These are phyloP conservation scores for Silurus lanzhouensis DNA, from an alignment of 2,797 vertebrate species.

Conservation along the genomic window DNA sequence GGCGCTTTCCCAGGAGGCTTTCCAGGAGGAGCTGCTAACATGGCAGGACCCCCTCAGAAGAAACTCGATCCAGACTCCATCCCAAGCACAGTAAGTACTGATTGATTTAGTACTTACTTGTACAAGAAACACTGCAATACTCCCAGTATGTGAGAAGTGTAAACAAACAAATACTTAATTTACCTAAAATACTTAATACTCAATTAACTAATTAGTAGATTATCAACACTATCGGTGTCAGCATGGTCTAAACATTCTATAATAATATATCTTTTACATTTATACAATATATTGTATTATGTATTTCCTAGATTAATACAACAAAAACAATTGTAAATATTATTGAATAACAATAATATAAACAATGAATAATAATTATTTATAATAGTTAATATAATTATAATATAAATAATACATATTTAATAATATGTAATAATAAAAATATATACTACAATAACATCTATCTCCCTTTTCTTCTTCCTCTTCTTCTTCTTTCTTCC, in stretches of 20 bases:
- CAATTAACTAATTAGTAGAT: not conserved
- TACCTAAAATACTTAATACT: not conserved
- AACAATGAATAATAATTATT: too few species aligned
- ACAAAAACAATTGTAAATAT: too few species aligned
- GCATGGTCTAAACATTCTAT: not conserved
- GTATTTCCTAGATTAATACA: too few species aligned
- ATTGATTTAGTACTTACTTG: not conserved
- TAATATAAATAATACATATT: too few species aligned
- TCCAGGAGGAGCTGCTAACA: conserved; percentile 71
- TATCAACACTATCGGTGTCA: not conserved
- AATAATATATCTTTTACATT: not conserved
- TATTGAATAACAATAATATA: too few species aligned
- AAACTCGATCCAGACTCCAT: conserved; percentile 91
- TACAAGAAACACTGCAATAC: not conserved
- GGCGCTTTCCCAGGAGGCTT: conserved; percentile 51
- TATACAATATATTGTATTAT: too few species aligned
- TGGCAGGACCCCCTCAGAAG: conserved; percentile 83
- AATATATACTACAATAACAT: too few species aligned
- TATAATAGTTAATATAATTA: too few species aligned
- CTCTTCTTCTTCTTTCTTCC: not conserved
- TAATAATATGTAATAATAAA: too few species aligned
- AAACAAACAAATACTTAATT: not conserved
- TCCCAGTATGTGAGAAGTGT: not conserved
- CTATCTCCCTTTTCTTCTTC: too few species aligned
- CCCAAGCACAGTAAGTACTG: conserved; percentile 86